phyloP scores from a whole-genome alignment of 2,113 vertebrate species.

The Isichthys henryi region DNA sequence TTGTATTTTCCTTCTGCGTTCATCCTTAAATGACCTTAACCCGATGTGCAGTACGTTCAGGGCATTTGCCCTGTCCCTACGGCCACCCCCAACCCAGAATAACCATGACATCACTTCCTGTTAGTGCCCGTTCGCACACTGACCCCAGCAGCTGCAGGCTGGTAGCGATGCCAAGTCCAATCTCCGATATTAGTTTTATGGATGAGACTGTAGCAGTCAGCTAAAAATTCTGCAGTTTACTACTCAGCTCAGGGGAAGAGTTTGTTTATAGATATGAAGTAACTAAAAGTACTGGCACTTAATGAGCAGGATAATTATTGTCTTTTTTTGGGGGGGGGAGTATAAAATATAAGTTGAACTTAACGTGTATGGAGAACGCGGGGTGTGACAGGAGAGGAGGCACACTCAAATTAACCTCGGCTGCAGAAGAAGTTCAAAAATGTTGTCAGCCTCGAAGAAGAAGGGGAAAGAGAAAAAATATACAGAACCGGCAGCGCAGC shows the following conservation, averaged over 20 bases:
- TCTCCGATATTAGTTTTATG: slow-evolving; percentile 23
- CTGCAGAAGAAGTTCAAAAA: neutral
- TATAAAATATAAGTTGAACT: slow-evolving; percentile 6
- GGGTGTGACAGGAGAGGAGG: neutral
- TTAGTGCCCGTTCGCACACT: neutral
- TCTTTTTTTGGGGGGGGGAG: slow-evolving; percentile 6
- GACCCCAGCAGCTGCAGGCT: neutral
- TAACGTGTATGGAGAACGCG: neutral
- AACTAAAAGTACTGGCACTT: slow-evolving; percentile 28
- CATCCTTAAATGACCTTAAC: neutral
- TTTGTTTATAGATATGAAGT: slow-evolving; percentile 44
- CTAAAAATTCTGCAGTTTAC: slow-evolving; percentile 16
- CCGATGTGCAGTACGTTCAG: neutral
- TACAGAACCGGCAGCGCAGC: neutral
- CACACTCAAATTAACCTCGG: slow-evolving; percentile 10
- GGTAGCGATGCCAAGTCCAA: slow-evolving; percentile 8
- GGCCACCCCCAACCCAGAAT: neutral
- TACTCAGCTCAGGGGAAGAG: slow-evolving; percentile 33
- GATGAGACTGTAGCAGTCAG: slow-evolving; percentile 20
- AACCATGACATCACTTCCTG: neutral
- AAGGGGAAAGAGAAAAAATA: neutral
- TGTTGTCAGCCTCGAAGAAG: neutral
- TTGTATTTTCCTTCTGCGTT: neutral
- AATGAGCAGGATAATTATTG: slow-evolving; percentile 43
- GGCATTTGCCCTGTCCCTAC: neutral